Evolutionary conservation across 2,113 vertebrate species (phyloP), one percentile per base, ranked within the genome.

Genomic region (Hippocampus mohnikei): DNA sequence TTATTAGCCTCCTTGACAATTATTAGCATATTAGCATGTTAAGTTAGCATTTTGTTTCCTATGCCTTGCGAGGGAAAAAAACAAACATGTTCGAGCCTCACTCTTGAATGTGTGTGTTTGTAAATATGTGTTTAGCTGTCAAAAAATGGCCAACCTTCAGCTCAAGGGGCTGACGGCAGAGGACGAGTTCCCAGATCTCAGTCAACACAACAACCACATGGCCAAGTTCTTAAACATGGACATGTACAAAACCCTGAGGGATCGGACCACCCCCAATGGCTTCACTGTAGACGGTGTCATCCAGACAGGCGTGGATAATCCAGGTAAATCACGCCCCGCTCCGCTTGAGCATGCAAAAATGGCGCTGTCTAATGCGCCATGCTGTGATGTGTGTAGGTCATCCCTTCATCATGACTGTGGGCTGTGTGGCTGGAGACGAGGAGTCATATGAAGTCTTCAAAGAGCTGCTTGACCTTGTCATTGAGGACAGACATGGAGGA

Each of bases 201-300:
- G 23, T 65, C 23, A 65, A 25, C 63, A 65, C 63, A 65, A 65
- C 42, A 65, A 65, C 63, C 63, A 65, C 63, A 65, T 65, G 63
- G 63, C 63, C 63, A 65, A 65, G 63, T 65, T 65, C 42, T 48
- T 65, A 48, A 65, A 23, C 63, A 46, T 65, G 63, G 63, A 65
- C 42, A 48, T 65, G 41, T 65, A 65, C 42, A 42, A 65, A 46
- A 44, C 41, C 8, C 63, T 65, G 41, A 44, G 63, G 63, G 63
- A 65, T 23, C 63, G 63, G 42, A 65, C 63, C 15, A 65, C 63
- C 7, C 63, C 63, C 41, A 65, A 65, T 18, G 63, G 63, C 63
- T 65, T 65, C 6, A 65, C 63, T 10, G 16, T 65, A 46, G 63
- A 65, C 42, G 13, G 42, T 8, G 63, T 65, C 42, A 65, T 65